phyloP scores from a whole-genome alignment of 35 echinoderm and acorn worm genomes.

The Strongylocentrotus purpuratus region DNA sequence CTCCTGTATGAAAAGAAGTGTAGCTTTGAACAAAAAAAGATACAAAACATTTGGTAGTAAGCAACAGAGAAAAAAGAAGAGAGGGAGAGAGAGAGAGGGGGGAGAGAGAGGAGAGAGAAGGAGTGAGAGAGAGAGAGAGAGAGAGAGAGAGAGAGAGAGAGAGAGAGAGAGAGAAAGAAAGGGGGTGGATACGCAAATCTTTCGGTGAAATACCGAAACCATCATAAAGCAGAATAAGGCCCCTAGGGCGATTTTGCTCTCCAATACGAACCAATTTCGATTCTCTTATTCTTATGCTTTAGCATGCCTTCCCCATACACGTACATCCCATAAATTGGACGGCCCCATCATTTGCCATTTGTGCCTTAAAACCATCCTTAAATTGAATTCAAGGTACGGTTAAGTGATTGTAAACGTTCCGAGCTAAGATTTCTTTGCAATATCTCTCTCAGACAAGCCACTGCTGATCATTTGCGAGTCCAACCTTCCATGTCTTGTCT shows the following conservation, averaged over 20 bases:
- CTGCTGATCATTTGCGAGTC: conserved; percentile 16
- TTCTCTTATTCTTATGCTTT: background rate
- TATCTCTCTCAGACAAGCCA: conserved; percentile 10
- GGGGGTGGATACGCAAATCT: background rate
- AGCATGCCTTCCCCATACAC: background rate
- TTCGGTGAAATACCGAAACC: background rate
- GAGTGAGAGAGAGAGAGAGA: background rate
- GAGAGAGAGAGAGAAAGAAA: background rate
- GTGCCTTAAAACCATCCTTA: conserved; percentile 48
- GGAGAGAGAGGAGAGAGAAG: background rate
- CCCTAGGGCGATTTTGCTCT: conserved; percentile 30
- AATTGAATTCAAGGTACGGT: conserved; percentile 49
- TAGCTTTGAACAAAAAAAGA: too few species aligned
- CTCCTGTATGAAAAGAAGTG: too few species aligned
- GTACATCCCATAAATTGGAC: conserved; percentile 30
- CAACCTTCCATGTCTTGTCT: conserved; percentile 1
- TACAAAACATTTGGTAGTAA: too few species aligned
- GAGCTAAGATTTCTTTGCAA: conserved; percentile 35
- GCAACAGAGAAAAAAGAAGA: background rate
- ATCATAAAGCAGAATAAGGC: conserved; percentile 20
- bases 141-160: background rate
- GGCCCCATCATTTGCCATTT: conserved; percentile 51
- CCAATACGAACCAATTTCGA: conserved; percentile 42
- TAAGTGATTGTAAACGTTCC: conserved; percentile 52
- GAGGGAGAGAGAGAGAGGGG: background rate